phyloP scores from a whole-genome alignment of 2,888 invertebrate species.

The Thymelicus lineola region DNA sequence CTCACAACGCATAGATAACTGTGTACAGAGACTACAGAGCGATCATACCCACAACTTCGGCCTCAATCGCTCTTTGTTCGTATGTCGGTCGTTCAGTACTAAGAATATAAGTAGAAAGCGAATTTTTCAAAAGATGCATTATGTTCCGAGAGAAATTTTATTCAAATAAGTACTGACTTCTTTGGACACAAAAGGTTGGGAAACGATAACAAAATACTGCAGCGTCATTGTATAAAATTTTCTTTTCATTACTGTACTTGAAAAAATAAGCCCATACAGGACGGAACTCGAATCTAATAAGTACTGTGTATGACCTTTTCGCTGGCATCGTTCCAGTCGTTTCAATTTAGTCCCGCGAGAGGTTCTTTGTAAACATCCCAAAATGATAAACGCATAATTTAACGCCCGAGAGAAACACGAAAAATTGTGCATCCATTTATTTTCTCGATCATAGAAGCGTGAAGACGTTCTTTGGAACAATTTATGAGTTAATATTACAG shows the following conservation, averaged over 20 bases:
- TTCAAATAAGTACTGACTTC: not conserved
- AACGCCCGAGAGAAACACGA: conserved; percentile 74
- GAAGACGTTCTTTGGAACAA: conserved; percentile 67
- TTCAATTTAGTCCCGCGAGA: conserved; percentile 80
- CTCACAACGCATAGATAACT: conserved; percentile 28
- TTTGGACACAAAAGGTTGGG: not conserved
- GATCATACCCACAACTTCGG: conserved; percentile 13
- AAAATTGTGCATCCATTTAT: conserved; percentile 77
- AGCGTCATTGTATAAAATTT: not conserved
- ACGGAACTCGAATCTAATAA: conserved; percentile 37
- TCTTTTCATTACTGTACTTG: conserved; percentile 14
- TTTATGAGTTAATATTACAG: conserved; percentile 61
- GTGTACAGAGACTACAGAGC: not conserved
- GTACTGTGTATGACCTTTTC: conserved; percentile 57
- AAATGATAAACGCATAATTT: conserved; percentile 83
- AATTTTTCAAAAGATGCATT: not conserved
- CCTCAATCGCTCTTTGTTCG: conserved; percentile 4
- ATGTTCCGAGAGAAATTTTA: not conserved
- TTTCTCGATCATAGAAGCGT: conserved; percentile 69
- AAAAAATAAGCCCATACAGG: conserved; percentile 24
- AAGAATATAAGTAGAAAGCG: not conserved
- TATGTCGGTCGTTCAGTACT: not conserved
- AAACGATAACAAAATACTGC: not conserved
- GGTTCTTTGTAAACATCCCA: conserved; percentile 79
- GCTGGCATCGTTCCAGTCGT: conserved; percentile 80